phyloP scores from a whole-genome alignment of 2,888 invertebrate genomes.

The Stenodera caucasica region DNA sequence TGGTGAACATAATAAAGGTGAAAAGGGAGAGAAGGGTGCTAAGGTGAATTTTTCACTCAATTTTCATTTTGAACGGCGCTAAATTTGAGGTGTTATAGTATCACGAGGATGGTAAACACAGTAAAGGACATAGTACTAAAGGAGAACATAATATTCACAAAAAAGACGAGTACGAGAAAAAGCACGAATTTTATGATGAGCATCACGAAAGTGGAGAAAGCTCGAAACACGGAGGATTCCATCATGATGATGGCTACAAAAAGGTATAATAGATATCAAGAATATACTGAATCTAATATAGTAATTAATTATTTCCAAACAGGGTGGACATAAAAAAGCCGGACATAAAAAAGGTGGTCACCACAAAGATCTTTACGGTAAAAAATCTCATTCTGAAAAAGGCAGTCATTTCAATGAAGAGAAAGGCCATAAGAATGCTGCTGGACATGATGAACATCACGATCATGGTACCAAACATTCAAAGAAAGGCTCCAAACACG shows the following conservation, averaged over 20 bases:
- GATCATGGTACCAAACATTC: conserved; percentile 57
- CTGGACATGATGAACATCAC: conserved; percentile 62
- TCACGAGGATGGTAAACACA: conserved; percentile 63
- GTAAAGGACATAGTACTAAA: conserved; percentile 74
- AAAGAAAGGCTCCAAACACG: conserved; percentile 56
- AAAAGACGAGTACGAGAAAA: conserved; percentile 75
- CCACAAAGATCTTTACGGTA: conserved; percentile 60
- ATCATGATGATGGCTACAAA: conserved; percentile 58
- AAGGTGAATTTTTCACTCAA: conserved; percentile 40
- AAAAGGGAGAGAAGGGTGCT: conserved; percentile 58
- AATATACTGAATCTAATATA: not conserved
- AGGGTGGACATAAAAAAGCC: conserved; percentile 64
- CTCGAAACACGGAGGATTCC: conserved; percentile 67
- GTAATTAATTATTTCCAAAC: conserved; percentile 6
- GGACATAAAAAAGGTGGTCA: conserved; percentile 59
- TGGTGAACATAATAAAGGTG: conserved; percentile 58
- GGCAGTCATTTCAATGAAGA: conserved; percentile 60
- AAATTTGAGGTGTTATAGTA: conserved; percentile 38
- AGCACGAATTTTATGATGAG: conserved; percentile 76
- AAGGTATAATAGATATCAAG: conserved; percentile 47
- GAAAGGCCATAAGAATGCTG: conserved; percentile 62
- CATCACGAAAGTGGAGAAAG: conserved; percentile 68
- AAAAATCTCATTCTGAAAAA: conserved; percentile 61
- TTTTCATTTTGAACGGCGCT: not conserved
- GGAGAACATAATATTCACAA: conserved; percentile 75